These are phyloP conservation scores for Magallana nippona DNA, from an alignment of 2,888 invertebrate genomes.

Conservation along the genomic window DNA sequence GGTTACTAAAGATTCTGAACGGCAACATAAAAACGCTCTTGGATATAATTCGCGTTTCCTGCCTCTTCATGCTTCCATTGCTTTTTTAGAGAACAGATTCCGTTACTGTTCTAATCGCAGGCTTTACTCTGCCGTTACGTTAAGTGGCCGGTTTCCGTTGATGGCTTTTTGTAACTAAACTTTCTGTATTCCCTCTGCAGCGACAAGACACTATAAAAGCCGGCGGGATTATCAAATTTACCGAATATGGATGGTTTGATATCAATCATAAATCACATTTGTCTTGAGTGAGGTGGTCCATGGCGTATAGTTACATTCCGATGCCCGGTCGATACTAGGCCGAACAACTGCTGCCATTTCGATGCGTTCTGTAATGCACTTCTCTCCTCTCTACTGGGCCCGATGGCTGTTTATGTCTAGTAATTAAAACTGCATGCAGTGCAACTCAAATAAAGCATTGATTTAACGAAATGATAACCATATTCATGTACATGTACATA, in stretches of 20 bases:
- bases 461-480: no score
- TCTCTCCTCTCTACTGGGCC: no score
- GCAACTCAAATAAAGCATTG: no score
- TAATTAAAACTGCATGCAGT: no score
- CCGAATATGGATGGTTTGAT: constrained; percentile 31
- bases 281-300: not conserved
- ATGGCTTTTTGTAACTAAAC: constrained; percentile 4
- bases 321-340: not conserved
- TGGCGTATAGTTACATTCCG: not conserved
- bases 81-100: not conserved
- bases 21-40: no score
- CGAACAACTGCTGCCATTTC: not conserved
- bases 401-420: no score
- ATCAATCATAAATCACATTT: constrained; percentile 31
- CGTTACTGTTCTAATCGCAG: not conserved
- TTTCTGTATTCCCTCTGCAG: constrained; percentile 9
- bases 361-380: no score
- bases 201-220: constrained; percentile 14
- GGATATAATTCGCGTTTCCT: no score
- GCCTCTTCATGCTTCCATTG: no score
- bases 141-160: not conserved
- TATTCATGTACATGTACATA: no score
- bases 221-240: constrained; percentile 26
- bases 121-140: not conserved
- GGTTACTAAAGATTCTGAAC: no score